Evolutionary conservation across 2,888 invertebrate species (phyloP).

Genomic region (Heliconius aoede): DNA sequence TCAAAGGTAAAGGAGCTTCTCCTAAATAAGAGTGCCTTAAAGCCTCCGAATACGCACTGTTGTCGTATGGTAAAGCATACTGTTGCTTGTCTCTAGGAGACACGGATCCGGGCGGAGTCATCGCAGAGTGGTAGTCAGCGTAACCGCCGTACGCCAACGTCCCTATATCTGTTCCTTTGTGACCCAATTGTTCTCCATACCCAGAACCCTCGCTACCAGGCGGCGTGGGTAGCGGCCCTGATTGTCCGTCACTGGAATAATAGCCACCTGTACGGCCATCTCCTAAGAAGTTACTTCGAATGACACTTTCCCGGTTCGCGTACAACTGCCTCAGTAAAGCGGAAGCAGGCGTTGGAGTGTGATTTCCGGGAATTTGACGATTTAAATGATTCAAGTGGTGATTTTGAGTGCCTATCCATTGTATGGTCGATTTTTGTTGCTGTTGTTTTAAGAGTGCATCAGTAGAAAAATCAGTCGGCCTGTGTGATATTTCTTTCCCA

Average conservation of each 20-base stretch:
- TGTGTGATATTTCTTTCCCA: constrained; percentile 83
- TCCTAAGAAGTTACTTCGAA: constrained; percentile 90
- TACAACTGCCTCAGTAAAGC: constrained; percentile 95
- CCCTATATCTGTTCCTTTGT: constrained; percentile 84
- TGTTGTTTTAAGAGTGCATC: constrained; percentile 92
- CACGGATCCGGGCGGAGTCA: constrained; percentile 98
- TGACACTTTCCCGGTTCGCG: constrained; percentile 97
- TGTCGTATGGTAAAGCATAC: constrained; percentile 79
- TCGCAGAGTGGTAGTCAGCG: constrained; percentile 95
- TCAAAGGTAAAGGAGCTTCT: constrained; percentile 87
- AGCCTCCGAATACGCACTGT: constrained; percentile 86
- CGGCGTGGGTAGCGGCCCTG: constrained; percentile 92
- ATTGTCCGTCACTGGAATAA: constrained; percentile 85
- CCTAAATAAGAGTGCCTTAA: constrained; percentile 82
- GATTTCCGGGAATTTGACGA: constrained; percentile 83
- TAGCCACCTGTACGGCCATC: constrained; percentile 78
- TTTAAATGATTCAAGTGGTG: constrained; percentile 85
- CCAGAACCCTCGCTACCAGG: constrained; percentile 93
- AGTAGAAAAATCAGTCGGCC: constrained; percentile 94
- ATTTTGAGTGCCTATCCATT: constrained; percentile 95
- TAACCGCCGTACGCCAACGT: constrained; percentile 84
- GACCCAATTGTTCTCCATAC: constrained; percentile 86
- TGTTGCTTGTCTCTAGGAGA: constrained; percentile 95
- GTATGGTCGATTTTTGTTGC: constrained; percentile 91
- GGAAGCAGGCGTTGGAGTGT: constrained; percentile 91